These are phyloP conservation scores for Ardeotis arabs DNA, from an alignment of 2,113 vertebrate species.

Conservation along the genomic window DNA sequence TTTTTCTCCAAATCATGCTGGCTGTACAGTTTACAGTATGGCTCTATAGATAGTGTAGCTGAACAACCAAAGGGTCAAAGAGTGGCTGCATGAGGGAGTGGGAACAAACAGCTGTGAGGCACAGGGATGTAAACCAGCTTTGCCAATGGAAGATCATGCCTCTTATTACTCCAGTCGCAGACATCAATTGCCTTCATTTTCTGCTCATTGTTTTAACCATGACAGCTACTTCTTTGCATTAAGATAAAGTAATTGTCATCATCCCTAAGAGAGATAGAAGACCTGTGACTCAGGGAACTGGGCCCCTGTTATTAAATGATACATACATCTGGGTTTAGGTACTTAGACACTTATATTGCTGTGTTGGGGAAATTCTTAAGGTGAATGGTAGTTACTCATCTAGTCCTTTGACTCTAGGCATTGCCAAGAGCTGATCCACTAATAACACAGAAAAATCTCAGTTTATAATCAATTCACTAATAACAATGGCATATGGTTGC, in stretches of 20 bases:
- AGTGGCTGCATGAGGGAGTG: neutral
- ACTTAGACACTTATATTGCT: neutral
- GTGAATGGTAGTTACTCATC: neutral
- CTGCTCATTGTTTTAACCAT: neutral
- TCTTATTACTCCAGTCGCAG: neutral
- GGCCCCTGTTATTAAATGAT: neutral
- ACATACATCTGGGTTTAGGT: neutral
- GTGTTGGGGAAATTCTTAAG: neutral
- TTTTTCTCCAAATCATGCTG: neutral
- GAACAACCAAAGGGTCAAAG: neutral
- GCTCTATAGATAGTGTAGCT: neutral
- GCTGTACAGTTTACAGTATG: neutral
- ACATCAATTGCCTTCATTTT: neutral
- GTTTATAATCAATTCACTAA: neutral
- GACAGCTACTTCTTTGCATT: neutral
- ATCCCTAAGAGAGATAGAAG: neutral
- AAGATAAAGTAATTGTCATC: neutral
- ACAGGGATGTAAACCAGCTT: neutral
- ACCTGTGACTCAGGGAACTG: neutral
- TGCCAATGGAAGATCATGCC: neutral
- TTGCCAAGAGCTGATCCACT: neutral
- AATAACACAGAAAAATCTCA: neutral
- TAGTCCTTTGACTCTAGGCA: neutral
- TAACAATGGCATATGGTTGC: neutral
- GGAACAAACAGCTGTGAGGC: neutral